Evolutionary conservation across 2,113 vertebrate genomes (phyloP).

Genomic region (Indri indri): DNA sequence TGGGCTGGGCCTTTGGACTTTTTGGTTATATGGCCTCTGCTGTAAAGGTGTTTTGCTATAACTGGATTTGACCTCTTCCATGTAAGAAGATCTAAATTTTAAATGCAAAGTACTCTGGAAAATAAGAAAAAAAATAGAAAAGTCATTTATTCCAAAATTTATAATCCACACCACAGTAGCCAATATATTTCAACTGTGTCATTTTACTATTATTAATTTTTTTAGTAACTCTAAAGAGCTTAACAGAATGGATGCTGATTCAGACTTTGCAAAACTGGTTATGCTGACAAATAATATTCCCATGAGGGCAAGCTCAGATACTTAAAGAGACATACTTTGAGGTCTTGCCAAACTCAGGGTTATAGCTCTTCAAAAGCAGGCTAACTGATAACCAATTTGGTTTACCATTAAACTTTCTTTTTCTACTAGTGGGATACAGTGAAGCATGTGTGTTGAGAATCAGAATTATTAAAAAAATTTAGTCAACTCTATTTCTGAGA

Average conservation of each 20-base stretch:
- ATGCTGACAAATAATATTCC: slow-evolving; percentile 25
- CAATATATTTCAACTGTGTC: slow-evolving; percentile 77
- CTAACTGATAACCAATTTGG: background rate
- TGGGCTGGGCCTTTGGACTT: slow-evolving; percentile 78
- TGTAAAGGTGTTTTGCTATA: slow-evolving; percentile 80
- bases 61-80: slow-evolving; percentile 81
- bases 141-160: slow-evolving; percentile 81
- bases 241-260: slow-evolving; percentile 48
- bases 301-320: slow-evolving; percentile 47
- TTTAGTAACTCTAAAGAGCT: slow-evolving; percentile 47
- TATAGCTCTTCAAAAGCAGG: slow-evolving; percentile 1
- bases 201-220: slow-evolving; percentile 26
- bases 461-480: slow-evolving; percentile 2
- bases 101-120: slow-evolving; percentile 80
- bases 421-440: background rate
- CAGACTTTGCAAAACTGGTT: slow-evolving; percentile 17
- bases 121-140: slow-evolving; percentile 80
- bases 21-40: slow-evolving; percentile 79
- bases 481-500: background rate
- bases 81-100: slow-evolving; percentile 80
- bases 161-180: slow-evolving; percentile 78
- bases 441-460: background rate
- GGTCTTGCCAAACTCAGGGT: slow-evolving; percentile 48
- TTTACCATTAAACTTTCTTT: background rate
- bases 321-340: background rate